Evolutionary conservation across 1,140 invertebrate genomes (phyloP), one percentile per base, ranked within the genome.

Genomic region (Heliconius nattereri): DNA sequence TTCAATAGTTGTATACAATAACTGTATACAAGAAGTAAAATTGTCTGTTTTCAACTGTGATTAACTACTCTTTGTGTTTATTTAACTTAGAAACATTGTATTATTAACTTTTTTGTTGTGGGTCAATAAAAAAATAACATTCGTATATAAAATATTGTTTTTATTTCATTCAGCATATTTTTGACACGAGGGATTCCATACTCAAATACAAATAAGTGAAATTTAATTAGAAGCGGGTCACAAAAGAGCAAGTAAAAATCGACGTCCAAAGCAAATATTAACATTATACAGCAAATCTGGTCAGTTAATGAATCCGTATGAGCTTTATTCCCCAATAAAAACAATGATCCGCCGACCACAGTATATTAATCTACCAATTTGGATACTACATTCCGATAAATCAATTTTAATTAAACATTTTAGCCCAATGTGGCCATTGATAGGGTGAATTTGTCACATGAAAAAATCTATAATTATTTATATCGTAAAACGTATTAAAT

Each of bases 371-470:
- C 76, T 85, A 80, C 79, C 82, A 86, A 87, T 87, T 89, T 87
- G 85, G 86, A 89, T 79, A 81, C 66, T 85, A 81, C 74, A 83
- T 87, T 90, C 87, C 87, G 82, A 90, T 91, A 88, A 87, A 90
- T 87, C 85, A 86, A 87, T 90, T 90, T 90, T 85, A 90, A 91
- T 91, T 87, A 91, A 89, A 82, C 86, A 88, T 86, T 89, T 87
- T 83, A 79, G 81, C 83, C 71, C 80, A 77, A 81, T 78, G 76
- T 78, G 80, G 73, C 78, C 81, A 76, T 81, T 71, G 79, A 81
- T 79, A 78, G 35, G 81, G 40, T 81, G 71, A 80, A 78, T 80
- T 78, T 84, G 86, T 89, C 87, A 86, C 79, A 82, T 84, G 80
- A 82, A 85, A 85, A 86, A 86, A 88, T 13, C 88, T 86, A 84